Evolutionary conservation across 2,797 vertebrate species (phyloP).

Genomic region (Gastrophryne carolinensis): DNA sequence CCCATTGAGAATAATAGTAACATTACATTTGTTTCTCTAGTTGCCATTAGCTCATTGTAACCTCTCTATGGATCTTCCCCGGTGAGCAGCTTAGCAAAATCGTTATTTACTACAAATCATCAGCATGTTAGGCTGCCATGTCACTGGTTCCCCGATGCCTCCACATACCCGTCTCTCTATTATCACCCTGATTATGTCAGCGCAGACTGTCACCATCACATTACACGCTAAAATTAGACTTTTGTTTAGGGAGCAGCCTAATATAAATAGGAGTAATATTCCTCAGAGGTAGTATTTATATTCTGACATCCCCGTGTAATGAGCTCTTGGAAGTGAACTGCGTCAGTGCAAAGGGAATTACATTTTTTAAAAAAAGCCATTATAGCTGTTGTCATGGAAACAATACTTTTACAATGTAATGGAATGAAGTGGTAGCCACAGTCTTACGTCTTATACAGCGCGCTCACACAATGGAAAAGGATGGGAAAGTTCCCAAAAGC

Average conservation of each 20-base stretch:
- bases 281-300: constrained; percentile 50
- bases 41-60: too few relatives aligned
- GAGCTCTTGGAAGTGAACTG: constrained; percentile 38
- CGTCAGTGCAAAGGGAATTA: constrained; percentile 15
- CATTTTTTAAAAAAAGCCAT: constrained; percentile 26
- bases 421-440: constrained; percentile 24
- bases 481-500: neutral
- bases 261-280: constrained; percentile 44
- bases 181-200: constrained; percentile 6
- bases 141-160: neutral
- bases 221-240: constrained; percentile 49
- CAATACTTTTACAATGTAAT: constrained; percentile 38
- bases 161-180: neutral
- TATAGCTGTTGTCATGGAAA: constrained; percentile 21
- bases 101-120: neutral
- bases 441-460: constrained; percentile 22
- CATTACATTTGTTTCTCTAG: neutral
- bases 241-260: constrained; percentile 9
- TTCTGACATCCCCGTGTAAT: constrained; percentile 46
- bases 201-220: neutral
- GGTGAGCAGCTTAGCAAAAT: neutral
- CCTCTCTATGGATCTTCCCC: neutral
- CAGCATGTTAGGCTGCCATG: neutral
- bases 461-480: neutral
- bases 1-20: too few relatives aligned